A percentile compares a stretch with the other conserved stretches of the same genome.
These are phyloP conservation scores for Andrena haemorrhoa DNA, from an alignment of 2,888 invertebrate species.

Conservation along the genomic window DNA sequence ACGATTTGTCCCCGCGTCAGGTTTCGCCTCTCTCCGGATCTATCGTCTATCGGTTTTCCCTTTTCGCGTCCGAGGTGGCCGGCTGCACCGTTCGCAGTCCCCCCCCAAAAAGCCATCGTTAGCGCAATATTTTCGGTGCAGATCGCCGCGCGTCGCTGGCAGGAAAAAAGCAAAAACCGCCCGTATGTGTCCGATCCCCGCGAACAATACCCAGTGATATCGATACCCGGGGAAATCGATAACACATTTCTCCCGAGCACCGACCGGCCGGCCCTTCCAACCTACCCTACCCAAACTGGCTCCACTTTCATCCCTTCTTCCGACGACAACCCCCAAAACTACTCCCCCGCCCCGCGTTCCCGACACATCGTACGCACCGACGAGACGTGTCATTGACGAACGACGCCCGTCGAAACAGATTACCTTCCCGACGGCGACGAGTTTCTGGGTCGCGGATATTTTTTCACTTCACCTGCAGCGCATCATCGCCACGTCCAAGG, in stretches of 20 bases:
- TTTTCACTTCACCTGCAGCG: constrained; percentile 4
- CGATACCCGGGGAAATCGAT: constrained; percentile 70
- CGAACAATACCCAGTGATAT: constrained; percentile 66
- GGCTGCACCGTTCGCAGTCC: neutral
- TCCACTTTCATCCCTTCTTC: constrained; percentile 48
- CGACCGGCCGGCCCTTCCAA: constrained; percentile 23
- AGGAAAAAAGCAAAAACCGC: constrained; percentile 48
- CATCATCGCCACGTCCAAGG: constrained; percentile 29
- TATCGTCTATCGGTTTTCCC: constrained; percentile 47
- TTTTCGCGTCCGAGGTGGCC: constrained; percentile 8
- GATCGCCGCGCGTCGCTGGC: constrained; percentile 47
- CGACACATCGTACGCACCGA: constrained; percentile 18
- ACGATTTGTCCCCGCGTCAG: constrained; percentile 61
- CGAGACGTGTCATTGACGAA: constrained; percentile 64
- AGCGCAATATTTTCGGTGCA: constrained; percentile 70
- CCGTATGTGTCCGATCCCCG: constrained; percentile 38
- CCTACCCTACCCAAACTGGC: neutral
- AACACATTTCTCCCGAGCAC: constrained; percentile 63
- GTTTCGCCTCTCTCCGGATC: constrained; percentile 38
- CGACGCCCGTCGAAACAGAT: constrained; percentile 66
- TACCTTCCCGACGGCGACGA: constrained; percentile 59
- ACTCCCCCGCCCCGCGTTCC: constrained; percentile 3
- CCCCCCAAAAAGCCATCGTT: constrained; percentile 66
- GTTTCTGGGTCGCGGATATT: constrained; percentile 30
- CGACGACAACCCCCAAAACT: constrained; percentile 23